Evolutionary conservation across 2,113 vertebrate genomes (phyloP).

Genomic region (Microcebus jonahi): DNA sequence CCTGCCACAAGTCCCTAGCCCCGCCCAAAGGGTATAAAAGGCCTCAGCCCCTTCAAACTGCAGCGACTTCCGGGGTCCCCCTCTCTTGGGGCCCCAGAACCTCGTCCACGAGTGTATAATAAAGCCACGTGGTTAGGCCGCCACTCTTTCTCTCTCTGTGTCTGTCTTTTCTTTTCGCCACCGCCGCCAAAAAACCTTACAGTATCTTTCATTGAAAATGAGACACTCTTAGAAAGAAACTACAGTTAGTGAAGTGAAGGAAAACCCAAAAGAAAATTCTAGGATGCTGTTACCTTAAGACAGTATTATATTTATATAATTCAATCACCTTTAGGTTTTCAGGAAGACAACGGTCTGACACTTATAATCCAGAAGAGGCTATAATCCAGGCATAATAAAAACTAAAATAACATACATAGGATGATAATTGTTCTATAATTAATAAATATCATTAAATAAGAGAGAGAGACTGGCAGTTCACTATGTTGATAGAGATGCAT

Average conservation of each 20-base stretch:
- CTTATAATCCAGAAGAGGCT: neutral
- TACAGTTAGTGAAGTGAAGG: constrained; percentile 11
- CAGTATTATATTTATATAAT: neutral
- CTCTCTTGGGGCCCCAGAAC: no score
- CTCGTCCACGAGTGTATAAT: no score
- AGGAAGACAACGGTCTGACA: neutral
- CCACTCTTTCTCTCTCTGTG: no score
- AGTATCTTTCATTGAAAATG: neutral
- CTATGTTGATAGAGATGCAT: neutral
- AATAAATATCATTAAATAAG: constrained; percentile 4
- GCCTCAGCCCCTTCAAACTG: no score
- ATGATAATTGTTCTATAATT: neutral
- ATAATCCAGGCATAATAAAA: neutral
- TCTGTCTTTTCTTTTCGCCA: no score
- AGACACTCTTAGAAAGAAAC: neutral
- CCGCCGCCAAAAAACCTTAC: no score
- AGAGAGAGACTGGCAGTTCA: neutral
- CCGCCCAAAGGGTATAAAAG: no score
- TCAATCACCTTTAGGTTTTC: neutral
- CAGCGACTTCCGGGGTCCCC: no score
- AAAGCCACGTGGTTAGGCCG: no score
- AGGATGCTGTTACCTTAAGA: neutral
- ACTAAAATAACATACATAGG: neutral
- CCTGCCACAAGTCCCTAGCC: no score
- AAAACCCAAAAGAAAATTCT: constrained; percentile 12